phyloP scores from a whole-genome alignment of 2,888 invertebrate genomes.

The Plebejus melissa region DNA sequence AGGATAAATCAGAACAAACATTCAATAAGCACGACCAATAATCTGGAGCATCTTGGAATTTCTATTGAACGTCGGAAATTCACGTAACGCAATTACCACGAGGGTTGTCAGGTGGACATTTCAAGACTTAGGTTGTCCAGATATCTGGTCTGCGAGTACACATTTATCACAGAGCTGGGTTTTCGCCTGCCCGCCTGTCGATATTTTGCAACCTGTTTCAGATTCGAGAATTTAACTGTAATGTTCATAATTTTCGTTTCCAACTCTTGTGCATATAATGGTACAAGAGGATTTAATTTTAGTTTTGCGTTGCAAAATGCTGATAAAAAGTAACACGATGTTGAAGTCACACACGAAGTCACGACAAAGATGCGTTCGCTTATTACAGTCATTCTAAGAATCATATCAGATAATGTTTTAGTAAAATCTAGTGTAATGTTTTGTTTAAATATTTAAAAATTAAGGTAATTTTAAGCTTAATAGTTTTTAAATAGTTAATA shows the following conservation, averaged over 20 bases:
- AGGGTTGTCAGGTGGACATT: constrained; percentile 51
- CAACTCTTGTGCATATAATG: neutral
- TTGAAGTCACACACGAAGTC: neutral
- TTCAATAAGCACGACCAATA: constrained; percentile 33
- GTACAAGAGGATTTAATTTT: neutral
- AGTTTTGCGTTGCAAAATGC: neutral
- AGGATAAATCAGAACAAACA: constrained; percentile 3
- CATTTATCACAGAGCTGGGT: constrained; percentile 47
- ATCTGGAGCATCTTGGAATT: constrained; percentile 36
- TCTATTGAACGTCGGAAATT: constrained; percentile 42
- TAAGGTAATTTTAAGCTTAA: too few species aligned
- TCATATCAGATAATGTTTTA: neutral
- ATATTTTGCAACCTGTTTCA: constrained; percentile 23
- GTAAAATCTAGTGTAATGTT: neutral
- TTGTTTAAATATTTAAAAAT: too few species aligned
- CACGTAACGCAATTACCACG: constrained; percentile 55
- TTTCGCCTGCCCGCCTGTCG: constrained; percentile 27
- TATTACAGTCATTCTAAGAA: neutral
- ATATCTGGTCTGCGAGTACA: constrained; percentile 41
- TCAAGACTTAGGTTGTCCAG: constrained; percentile 50
- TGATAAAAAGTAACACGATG: constrained; percentile 9
- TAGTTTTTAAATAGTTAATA: too few species aligned
- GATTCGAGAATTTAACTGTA: constrained; percentile 8
- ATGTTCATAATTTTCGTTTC: constrained; percentile 6
- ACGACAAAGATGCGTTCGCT: constrained; percentile 6